Evolutionary conservation across 2,888 invertebrate genomes (phyloP).

Genomic region (Tipula lateralis): DNA sequence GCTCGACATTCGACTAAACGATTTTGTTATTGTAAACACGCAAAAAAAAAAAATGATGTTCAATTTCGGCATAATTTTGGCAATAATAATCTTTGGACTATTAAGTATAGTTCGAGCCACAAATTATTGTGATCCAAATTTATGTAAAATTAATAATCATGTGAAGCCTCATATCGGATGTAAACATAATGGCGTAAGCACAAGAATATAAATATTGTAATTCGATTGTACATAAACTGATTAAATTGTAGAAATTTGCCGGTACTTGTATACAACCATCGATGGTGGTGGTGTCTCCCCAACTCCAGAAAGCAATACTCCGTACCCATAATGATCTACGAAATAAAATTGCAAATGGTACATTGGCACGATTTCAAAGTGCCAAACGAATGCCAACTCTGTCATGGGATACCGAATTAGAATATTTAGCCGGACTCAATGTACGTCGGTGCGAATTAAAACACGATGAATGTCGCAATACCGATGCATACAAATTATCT

Average conservation of each 20-base stretch:
- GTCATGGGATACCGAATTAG: neutral
- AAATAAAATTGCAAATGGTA: neutral
- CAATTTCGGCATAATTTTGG: neutral
- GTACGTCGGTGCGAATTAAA: neutral
- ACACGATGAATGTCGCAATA: constrained; percentile 4
- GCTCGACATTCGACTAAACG: neutral
- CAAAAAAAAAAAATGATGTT: neutral
- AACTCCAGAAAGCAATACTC: neutral
- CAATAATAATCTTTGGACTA: neutral
- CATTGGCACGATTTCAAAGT: neutral
- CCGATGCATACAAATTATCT: neutral
- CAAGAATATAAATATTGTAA: neutral
- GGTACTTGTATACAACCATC: neutral
- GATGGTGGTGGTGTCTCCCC: neutral
- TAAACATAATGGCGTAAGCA: neutral
- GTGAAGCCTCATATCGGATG: neutral
- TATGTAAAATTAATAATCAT: neutral
- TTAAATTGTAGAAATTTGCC: neutral
- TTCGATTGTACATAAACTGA: neutral
- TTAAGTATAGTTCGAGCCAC: neutral
- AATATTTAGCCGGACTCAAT: neutral
- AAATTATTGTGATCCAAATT: neutral
- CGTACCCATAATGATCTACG: neutral
- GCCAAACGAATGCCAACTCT: neutral
- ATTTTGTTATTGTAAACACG: neutral